Percentiles rank a stretch among this genome's conserved stretches.
phyloP scores from a whole-genome alignment of 1,140 invertebrate genomes.

The Zaprionus capensis region DNA sequence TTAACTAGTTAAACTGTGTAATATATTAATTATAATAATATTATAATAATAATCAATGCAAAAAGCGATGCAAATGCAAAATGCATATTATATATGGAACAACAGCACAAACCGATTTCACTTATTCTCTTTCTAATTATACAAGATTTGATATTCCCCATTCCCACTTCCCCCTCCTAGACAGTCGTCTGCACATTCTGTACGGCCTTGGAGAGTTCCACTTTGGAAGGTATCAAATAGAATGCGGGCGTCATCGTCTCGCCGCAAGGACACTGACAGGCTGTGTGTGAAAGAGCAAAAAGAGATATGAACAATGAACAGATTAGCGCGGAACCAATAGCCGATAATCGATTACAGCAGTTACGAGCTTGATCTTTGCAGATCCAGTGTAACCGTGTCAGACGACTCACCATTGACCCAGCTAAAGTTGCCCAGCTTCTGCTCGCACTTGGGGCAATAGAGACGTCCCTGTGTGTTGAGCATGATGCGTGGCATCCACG shows the following conservation, averaged over 20 bases:
- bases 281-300: constrained; percentile 71
- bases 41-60: constrained; percentile 29
- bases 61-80: constrained; percentile 67
- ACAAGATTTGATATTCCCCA: neutral
- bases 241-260: constrained; percentile 93
- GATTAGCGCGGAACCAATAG: neutral
- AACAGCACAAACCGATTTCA: constrained; percentile 51
- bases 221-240: constrained; percentile 93
- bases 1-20: constrained; percentile 4
- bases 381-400: neutral
- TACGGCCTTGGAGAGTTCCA: constrained; percentile 93
- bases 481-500: constrained; percentile 91
- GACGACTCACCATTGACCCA: constrained; percentile 90
- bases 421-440: constrained; percentile 92
- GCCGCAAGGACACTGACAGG: constrained; percentile 93
- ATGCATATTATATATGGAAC: constrained; percentile 47
- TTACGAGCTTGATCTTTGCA: no score
- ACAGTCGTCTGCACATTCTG: constrained; percentile 94
- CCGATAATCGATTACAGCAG: neutral
- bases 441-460: constrained; percentile 92
- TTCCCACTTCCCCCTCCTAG: constrained; percentile 76
- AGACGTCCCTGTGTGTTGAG: constrained; percentile 90
- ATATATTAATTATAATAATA: constrained; percentile 28
- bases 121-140: neutral
- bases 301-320: neutral